These are phyloP conservation scores for Alces alces DNA, from an alignment of 2,113 vertebrate genomes.

Conservation along the genomic window DNA sequence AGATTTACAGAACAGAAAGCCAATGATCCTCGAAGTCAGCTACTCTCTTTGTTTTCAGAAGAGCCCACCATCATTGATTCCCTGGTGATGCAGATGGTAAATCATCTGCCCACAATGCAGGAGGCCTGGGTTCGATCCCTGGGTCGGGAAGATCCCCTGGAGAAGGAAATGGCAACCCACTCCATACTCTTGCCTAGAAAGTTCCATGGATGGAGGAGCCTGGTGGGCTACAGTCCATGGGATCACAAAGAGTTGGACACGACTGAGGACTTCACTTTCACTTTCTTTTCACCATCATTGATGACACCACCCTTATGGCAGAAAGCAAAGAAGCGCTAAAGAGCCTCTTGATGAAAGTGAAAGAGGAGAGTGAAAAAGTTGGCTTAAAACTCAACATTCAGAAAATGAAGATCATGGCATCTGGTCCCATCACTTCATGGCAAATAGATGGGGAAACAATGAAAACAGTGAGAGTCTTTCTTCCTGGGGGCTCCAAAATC, in stretches of 20 bases:
- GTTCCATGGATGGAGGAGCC: neutral
- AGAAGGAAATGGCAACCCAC: neutral
- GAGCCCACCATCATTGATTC: neutral
- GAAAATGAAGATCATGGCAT: neutral
- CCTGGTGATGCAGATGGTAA: neutral
- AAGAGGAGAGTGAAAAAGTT: neutral
- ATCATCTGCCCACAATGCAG: fast-evolving
- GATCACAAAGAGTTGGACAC: neutral
- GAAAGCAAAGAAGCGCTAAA: neutral
- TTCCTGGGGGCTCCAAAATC: neutral
- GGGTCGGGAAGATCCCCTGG: neutral
- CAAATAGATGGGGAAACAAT: neutral
- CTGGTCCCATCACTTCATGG: neutral
- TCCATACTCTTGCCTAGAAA: neutral
- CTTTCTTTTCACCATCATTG: neutral
- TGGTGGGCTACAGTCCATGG: neutral
- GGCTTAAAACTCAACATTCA: neutral
- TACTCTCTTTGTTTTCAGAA: neutral
- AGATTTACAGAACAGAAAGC: neutral
- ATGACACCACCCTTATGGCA: neutral
- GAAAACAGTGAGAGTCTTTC: neutral
- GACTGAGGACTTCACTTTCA: neutral
- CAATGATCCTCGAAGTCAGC: neutral
- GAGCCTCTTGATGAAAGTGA: neutral
- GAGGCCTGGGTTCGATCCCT: fast-evolving